phyloP scores from a whole-genome alignment of 2,113 vertebrate species.

The Tapirus terrestris region DNA sequence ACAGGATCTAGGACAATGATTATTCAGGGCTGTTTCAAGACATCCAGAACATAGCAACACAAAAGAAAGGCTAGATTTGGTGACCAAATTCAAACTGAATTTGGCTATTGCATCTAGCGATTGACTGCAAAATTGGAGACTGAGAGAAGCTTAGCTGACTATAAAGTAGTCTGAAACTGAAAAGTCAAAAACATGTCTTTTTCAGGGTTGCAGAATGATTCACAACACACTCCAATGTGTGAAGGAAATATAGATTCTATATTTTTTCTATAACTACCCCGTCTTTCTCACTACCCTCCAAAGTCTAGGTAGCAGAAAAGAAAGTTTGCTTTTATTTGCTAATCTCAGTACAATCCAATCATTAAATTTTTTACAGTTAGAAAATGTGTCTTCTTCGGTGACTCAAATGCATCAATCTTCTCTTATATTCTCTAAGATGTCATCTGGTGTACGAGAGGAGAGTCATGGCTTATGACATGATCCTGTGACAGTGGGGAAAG shows the following conservation, averaged over 20 bases:
- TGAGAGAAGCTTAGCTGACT: neutral
- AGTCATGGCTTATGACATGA: neutral
- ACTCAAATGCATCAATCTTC: neutral
- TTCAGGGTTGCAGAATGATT: neutral
- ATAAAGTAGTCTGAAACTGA: neutral
- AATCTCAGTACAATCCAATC: neutral
- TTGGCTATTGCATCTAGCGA: slow-evolving; percentile 10
- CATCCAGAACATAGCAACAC: neutral
- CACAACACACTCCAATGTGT: neutral
- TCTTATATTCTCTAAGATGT: neutral
- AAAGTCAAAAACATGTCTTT: neutral
- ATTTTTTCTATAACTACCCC: neutral
- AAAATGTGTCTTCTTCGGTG: neutral
- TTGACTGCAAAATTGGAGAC: neutral
- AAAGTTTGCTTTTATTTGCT: neutral
- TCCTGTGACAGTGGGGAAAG: neutral
- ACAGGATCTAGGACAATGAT: neutral
- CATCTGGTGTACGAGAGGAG: neutral
- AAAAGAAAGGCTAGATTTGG: neutral
- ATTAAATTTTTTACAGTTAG: neutral
- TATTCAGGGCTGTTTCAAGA: neutral
- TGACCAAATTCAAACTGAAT: neutral
- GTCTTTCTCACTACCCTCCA: neutral
- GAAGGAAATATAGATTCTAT: neutral
- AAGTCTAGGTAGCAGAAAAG: neutral